Evolutionary conservation across 2,888 invertebrate species (phyloP).

Genomic region (Halocaridina rubra): DNA sequence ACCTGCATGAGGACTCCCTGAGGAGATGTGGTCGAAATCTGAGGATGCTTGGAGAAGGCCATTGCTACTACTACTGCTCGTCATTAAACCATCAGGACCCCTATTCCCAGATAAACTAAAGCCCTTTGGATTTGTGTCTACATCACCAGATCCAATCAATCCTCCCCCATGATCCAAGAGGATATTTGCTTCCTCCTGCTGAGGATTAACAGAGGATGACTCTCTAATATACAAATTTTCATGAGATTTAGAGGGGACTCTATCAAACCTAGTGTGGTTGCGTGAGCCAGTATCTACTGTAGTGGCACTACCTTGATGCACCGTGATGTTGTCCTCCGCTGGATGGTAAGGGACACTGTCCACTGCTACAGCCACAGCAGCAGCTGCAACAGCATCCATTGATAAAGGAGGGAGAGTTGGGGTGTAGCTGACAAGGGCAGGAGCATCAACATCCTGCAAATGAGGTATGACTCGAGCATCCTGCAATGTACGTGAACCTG

Average conservation of each 20-base stretch:
- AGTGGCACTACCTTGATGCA: slow-evolving; percentile 17
- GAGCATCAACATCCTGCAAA: background rate
- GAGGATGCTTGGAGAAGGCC: background rate
- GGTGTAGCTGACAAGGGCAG: background rate
- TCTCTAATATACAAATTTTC: background rate
- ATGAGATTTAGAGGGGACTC: background rate
- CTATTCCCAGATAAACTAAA: background rate
- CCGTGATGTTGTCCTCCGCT: slow-evolving; percentile 4
- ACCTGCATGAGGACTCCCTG: background rate
- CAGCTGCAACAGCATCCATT: no score
- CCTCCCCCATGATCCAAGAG: background rate
- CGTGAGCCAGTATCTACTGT: background rate
- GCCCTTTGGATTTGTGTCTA: background rate
- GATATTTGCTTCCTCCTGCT: background rate
- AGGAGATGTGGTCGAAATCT: background rate
- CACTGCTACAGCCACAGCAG: background rate
- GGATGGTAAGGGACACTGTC: background rate
- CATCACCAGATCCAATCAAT: background rate
- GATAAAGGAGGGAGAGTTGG: background rate
- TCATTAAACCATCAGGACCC: background rate
- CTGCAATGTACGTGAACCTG: slow-evolving; percentile 2
- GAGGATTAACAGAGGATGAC: background rate
- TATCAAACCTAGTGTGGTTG: slow-evolving; percentile 21
- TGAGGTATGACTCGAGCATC: background rate
- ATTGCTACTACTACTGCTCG: background rate